These are phyloP conservation scores for Pristionchus fissidentatus DNA, from an alignment of 2,888 invertebrate genomes.

Conservation along the genomic window DNA sequence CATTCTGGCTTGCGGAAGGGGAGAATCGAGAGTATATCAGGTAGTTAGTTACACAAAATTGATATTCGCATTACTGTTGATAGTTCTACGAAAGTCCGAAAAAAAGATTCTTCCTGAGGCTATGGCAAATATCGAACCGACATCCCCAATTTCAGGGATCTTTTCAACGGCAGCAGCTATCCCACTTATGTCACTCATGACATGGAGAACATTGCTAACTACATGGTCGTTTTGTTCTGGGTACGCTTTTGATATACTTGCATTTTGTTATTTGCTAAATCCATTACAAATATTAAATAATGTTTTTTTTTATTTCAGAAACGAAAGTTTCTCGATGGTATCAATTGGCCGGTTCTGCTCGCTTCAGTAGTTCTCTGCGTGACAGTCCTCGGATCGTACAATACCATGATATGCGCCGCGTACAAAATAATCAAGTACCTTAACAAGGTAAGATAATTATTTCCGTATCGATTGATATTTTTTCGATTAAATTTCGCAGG, in stretches of 20 bases:
- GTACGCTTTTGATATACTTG: not conserved
- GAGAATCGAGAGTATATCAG: no score
- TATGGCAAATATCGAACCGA: no score
- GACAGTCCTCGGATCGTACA: not conserved
- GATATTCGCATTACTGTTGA: no score
- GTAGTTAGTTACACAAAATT: no score
- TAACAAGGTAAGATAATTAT: not conserved
- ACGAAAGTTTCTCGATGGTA: not conserved
- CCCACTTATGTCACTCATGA: not conserved
- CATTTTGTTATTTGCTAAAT: no score
- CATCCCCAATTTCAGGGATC: no score
- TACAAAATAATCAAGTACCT: not conserved
- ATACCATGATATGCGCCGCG: not conserved
- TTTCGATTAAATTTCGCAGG: no score
- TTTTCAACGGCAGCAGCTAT: not conserved
- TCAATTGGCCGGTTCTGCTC: not conserved
- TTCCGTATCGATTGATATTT: no score
- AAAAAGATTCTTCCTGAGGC: no score
- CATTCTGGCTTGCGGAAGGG: no score
- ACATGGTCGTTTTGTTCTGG: not conserved
- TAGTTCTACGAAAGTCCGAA: no score
- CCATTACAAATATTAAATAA: no score
- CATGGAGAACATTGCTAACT: not conserved
- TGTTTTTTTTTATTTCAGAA: not conserved
- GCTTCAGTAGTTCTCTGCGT: not conserved